Evolutionary conservation across 2,113 vertebrate genomes (phyloP).

Genomic region (Cyanoramphus novaezelandiae): DNA sequence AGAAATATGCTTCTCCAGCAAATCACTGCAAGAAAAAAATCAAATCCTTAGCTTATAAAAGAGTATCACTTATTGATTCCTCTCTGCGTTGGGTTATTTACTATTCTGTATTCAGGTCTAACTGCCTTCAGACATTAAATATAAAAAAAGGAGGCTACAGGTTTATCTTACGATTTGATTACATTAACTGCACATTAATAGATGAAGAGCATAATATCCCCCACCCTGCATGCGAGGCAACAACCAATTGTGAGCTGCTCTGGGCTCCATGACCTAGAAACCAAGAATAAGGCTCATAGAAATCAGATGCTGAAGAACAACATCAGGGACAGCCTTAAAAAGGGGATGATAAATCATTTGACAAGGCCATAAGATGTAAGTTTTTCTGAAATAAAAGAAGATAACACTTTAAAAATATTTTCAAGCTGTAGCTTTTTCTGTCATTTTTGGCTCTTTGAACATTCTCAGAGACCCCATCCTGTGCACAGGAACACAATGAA

Average conservation of each 20-base stretch:
- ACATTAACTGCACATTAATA: constrained; percentile 11
- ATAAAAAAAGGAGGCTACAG: background rate
- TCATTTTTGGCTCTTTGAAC: background rate
- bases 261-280: constrained; percentile 66
- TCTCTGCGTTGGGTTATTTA: background rate
- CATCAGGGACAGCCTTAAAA: constrained; percentile 28
- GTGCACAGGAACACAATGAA: background rate
- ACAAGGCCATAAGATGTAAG: constrained; percentile 38
- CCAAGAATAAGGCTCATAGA: constrained; percentile 53
- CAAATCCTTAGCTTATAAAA: constrained; percentile 6
- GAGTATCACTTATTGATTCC: background rate
- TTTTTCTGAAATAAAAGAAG: background rate
- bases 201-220: background rate
- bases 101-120: background rate
- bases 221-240: background rate
- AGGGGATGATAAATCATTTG: constrained; percentile 54
- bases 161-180: constrained; percentile 21
- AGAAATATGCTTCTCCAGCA: background rate
- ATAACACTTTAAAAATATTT: background rate
- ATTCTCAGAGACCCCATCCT: background rate
- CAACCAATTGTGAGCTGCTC: constrained; percentile 35
- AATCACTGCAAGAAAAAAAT: background rate
- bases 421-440: background rate
- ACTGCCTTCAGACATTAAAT: background rate
- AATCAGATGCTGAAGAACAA: constrained; percentile 50